Base-by-base conservation (phyloP, 2,888 invertebrate species). In the Periphyllus acericola region DNA sequence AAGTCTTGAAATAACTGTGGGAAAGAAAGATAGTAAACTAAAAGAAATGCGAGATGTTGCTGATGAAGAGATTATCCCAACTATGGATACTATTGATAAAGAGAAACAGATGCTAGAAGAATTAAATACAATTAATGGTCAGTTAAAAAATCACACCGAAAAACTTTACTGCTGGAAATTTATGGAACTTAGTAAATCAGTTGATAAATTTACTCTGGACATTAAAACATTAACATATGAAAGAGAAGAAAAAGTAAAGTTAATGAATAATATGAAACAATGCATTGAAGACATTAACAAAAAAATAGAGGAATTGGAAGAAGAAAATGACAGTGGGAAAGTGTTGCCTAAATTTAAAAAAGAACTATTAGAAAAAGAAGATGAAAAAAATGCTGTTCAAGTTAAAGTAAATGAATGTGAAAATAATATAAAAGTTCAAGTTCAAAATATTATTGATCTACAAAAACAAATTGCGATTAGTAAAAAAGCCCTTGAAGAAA, bases 21-120 rank as follows among this genome's bases (percentile, higher is more conserved):
- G 96, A 89, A 98, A 96, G 91, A 99, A 99, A 91, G 97, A 99
- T 91, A 94, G 94, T 0, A 98, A 97, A 91, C 93, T 99, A 1
- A 93, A 94, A 60, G 98, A 99, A 87, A 81, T 87, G 46, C 80
- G n/a, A 80, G n/a, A 17, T 81, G 46, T 81, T 34, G 87, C 87
- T 14, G 46, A 81, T 14, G 87, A 87, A 87, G 87, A 87, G 29
- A 81, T 87, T 81, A 8, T 81, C 14, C 87, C 87, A 87, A 81
- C 87, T 46, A 66, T 87, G 40, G 32, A 60, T 3, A 25, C 80
- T 74, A 60, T 87, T 46, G 66, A 87, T 19, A 81, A 66, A 74
- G 87, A 87, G 66, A 87, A 87, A 81, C 25, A 81, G 3, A 87
- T 87, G 87, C 40, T 87, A 32, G 87, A 87, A 11, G 87, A 81